Evolutionary conservation across 2,888 invertebrate species (phyloP).

Genomic region (Leucophenga montana): DNA sequence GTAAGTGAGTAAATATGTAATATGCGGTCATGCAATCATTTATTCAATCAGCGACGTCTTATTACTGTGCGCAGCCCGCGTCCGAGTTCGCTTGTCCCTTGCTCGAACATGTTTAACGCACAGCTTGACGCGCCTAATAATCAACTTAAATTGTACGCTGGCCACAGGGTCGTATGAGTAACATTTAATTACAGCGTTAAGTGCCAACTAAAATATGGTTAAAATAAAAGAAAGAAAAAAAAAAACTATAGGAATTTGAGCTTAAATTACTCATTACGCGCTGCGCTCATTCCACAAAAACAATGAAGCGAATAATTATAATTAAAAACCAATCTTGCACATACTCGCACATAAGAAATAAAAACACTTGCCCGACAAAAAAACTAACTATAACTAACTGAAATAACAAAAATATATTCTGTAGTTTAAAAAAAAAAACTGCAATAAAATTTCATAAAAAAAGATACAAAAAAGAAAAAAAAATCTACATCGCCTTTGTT

Average conservation of each 20-base stretch:
- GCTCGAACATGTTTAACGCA: too few species aligned
- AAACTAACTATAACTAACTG: too few species aligned
- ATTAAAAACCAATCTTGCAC: conserved; percentile 60
- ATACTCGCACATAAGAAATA: neutral
- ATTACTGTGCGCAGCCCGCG: too few species aligned
- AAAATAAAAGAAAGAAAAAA: conserved; percentile 40
- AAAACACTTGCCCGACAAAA: conserved; percentile 28
- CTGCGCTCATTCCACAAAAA: conserved; percentile 46
- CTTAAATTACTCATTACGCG: conserved; percentile 59
- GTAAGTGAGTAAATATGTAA: too few species aligned
- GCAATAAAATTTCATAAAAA: conserved; percentile 9
- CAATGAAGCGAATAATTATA: conserved; percentile 59
- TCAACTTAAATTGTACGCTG: conserved; percentile 49
- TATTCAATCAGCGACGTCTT: too few species aligned
- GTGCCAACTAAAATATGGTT: neutral
- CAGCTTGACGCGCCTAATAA: conserved; percentile 46
- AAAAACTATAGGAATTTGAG: conserved; percentile 54
- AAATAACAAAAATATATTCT: conserved; percentile 47
- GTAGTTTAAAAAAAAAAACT: neutral
- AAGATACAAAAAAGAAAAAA: neutral
- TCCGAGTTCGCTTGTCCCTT: too few species aligned
- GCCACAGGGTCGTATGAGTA: conserved; percentile 65
- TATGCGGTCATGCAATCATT: too few species aligned
- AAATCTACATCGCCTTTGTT: neutral
- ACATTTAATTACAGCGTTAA: conserved; percentile 55